Conservation (phyloP, 37 sponge, comb jelly and placozoan species). For the Spongilla lacustris region DNA sequence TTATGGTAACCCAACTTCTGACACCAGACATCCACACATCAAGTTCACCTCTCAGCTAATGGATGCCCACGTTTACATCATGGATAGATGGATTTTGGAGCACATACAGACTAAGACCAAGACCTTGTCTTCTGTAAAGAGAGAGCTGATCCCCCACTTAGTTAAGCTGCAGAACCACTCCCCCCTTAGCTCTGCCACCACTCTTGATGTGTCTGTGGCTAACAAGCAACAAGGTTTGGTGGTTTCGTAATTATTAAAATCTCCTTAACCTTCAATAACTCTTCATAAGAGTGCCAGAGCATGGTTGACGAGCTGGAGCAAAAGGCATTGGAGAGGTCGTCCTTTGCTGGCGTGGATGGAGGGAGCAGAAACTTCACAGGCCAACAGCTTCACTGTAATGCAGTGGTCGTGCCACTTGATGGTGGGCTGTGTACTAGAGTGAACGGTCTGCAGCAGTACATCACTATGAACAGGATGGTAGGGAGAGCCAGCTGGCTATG, state of each 20-base stretch:
- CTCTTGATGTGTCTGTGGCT: no score
- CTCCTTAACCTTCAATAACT: background rate
- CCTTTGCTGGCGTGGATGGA: constrained; percentile 23
- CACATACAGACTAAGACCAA: constrained; percentile 63
- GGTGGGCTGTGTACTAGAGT: constrained; percentile 63
- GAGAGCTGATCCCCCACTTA: constrained; percentile 80
- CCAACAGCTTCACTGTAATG: constrained; percentile 59
- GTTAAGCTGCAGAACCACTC: constrained; percentile 49
- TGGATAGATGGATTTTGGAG: constrained; percentile 80
- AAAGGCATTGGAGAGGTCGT: constrained; percentile 56
- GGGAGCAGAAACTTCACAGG: background rate
- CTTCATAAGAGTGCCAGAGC: constrained; percentile 8
- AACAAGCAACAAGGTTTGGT: no score
- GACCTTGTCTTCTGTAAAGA: constrained; percentile 63
- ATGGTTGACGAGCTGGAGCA: constrained; percentile 47
- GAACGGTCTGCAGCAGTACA: constrained; percentile 60
- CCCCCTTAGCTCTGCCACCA: background rate
- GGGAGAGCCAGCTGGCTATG: background rate
- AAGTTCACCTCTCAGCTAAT: constrained; percentile 54
- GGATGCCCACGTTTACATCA: constrained; percentile 89
- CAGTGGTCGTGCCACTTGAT: constrained; percentile 19
- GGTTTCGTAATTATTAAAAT: background rate
- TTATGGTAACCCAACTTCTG: background rate
- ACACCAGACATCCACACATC: constrained; percentile 68
- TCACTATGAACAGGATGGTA: constrained; percentile 73